Conservation (phyloP, 2,797 vertebrate species). For the Enteromius radiatus region DNA sequence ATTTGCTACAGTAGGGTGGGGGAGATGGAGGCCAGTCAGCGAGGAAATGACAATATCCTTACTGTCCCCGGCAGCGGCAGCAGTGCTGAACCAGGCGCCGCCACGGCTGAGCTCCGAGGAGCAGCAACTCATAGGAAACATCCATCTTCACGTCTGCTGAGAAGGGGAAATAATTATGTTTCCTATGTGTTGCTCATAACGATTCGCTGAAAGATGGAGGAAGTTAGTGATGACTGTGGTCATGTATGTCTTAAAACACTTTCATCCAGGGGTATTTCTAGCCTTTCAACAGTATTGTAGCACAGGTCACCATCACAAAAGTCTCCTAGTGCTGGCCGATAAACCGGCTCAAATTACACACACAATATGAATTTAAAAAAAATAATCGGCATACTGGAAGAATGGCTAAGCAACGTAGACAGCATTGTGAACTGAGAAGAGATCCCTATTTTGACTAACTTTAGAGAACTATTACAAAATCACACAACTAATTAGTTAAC, state of each 20-base stretch:
- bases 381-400: no score
- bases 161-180: constrained; percentile 39
- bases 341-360: background rate
- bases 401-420: no score
- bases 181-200: constrained; percentile 33
- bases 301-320: background rate
- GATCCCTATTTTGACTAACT: no score
- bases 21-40: constrained; percentile 55
- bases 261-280: background rate
- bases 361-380: no score
- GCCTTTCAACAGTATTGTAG: background rate
- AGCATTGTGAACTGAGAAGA: no score
- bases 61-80: constrained; percentile 58
- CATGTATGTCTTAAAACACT: background rate
- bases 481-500: no score
- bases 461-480: no score
- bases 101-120: constrained; percentile 44
- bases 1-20: constrained; percentile 55
- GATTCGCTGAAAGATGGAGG: background rate
- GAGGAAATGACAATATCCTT: constrained; percentile 68
- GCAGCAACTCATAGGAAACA: constrained; percentile 38
- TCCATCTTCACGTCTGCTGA: constrained; percentile 23
- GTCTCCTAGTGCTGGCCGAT: background rate
- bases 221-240: background rate
- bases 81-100: constrained; percentile 61